Conservation (phyloP, 2,888 invertebrate genomes). For the Dicyrtoma fusca region DNA sequence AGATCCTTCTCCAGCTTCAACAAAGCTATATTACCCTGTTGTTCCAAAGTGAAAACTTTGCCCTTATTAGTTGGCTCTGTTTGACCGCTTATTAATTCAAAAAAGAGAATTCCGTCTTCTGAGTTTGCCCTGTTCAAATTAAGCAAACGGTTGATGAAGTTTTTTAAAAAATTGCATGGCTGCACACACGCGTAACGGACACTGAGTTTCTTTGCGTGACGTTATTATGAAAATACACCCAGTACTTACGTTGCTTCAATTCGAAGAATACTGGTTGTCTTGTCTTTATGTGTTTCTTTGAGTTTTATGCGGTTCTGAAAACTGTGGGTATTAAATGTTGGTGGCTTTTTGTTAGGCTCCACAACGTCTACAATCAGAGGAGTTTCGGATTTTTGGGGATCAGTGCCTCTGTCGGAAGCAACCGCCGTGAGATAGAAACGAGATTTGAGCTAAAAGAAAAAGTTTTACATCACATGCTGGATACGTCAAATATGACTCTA, state of each 20-base stretch:
- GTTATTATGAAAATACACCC: background rate
- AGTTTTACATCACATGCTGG: background rate
- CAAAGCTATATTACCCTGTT: constrained; percentile 66
- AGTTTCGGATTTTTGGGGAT: constrained; percentile 57
- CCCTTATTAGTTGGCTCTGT: constrained; percentile 84
- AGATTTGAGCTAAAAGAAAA: constrained; percentile 7
- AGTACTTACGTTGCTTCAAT: constrained; percentile 70
- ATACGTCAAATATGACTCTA: no score
- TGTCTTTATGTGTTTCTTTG: constrained; percentile 75
- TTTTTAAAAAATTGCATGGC: background rate
- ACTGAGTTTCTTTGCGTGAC: background rate
- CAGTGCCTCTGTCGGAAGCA: constrained; percentile 76
- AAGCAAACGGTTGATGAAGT: background rate
- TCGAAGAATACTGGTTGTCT: constrained; percentile 70
- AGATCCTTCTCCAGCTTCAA: constrained; percentile 76
- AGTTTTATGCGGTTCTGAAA: constrained; percentile 62
- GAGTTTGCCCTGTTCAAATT: background rate
- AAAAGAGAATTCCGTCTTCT: constrained; percentile 72
- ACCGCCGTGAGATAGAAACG: constrained; percentile 63
- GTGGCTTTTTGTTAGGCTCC: constrained; percentile 83
- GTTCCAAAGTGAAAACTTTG: constrained; percentile 66
- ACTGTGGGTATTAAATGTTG: constrained; percentile 69
- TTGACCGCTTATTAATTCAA: constrained; percentile 78
- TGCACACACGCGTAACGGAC: background rate
- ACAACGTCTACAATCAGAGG: constrained; percentile 82